A percentile compares a stretch with the other conserved stretches of the same genome.
phyloP scores from a whole-genome alignment of 2,113 vertebrate species.

The Tetrax tetrax region DNA sequence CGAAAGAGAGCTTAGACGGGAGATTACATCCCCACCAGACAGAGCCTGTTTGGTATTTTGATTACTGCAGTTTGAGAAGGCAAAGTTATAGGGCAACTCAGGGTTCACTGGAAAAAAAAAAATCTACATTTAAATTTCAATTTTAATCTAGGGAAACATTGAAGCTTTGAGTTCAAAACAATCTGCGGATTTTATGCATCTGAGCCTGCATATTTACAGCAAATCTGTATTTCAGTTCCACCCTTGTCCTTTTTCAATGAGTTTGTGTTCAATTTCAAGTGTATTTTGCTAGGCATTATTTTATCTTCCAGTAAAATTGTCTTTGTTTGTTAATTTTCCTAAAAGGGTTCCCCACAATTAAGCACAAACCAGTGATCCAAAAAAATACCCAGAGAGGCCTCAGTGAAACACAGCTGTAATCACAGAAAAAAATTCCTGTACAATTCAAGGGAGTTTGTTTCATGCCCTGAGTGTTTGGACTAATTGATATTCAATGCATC shows the following conservation, averaged over 20 bases:
- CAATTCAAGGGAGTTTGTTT: neutral
- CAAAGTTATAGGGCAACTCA: neutral
- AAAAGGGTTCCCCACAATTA: conserved; percentile 27
- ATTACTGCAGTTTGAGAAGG: neutral
- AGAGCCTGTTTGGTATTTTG: neutral
- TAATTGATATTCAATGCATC: neutral
- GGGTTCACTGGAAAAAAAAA: neutral
- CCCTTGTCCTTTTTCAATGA: neutral
- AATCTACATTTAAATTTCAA: neutral
- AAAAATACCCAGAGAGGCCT: neutral
- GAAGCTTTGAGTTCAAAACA: neutral
- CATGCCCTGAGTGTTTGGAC: neutral
- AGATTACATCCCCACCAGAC: neutral
- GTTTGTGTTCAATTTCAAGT: neutral
- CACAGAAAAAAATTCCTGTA: neutral
- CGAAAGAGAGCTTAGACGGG: neutral
- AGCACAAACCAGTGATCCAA: conserved; percentile 1
- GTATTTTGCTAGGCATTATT: neutral
- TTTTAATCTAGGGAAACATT: neutral
- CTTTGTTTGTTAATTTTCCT: neutral
- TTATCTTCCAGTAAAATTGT: neutral
- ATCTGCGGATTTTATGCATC: neutral
- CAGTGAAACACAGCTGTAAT: neutral
- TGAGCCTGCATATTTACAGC: neutral
- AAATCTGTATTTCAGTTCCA: neutral